phyloP scores from a whole-genome alignment of 2,797 vertebrate species.

The Acipenser oxyrinchus region DNA sequence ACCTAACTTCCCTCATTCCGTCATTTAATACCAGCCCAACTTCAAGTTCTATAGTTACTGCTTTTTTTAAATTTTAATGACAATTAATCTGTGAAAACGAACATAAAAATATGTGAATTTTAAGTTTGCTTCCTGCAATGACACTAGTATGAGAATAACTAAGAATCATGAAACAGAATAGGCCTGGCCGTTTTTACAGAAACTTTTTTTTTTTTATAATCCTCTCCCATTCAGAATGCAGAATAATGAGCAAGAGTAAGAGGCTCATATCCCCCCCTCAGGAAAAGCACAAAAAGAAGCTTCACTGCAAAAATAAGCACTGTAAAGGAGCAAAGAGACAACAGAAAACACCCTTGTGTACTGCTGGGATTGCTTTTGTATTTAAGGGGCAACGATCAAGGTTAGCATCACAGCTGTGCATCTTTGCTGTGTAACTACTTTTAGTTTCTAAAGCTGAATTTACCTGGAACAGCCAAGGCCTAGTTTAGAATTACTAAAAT shows the following conservation, averaged over 20 bases:
- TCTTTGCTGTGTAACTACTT: no score
- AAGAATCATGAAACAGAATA: not conserved
- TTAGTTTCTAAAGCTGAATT: no score
- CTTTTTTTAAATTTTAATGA: slow-evolving; percentile 16
- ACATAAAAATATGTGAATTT: no score
- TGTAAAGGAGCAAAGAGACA: not conserved
- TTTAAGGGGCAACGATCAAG: no score
- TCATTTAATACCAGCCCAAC: slow-evolving; percentile 32
- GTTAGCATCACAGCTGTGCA: no score
- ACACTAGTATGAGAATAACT: no score
- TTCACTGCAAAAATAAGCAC: slow-evolving; percentile 32
- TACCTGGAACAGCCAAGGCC: no score
- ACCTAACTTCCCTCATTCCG: slow-evolving; percentile 16
- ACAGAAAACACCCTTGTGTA: not conserved
- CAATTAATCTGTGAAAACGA: no score
- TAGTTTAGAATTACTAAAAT: no score
- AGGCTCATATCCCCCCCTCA: slow-evolving; percentile 36
- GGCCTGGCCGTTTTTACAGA: not conserved
- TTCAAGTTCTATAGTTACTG: slow-evolving; percentile 39
- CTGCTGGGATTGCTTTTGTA: not conserved
- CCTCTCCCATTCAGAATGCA: slow-evolving; percentile 58
- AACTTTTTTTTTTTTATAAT: slow-evolving; percentile 31
- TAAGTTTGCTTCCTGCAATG: no score
- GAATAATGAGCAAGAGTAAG: slow-evolving; percentile 55
- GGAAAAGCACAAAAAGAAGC: slow-evolving; percentile 16